Percentiles rank a stretch among this genome's conserved stretches.
Evolutionary conservation across 2,797 vertebrate species (phyloP).

Genomic region (Clarias pachynema): DNA sequence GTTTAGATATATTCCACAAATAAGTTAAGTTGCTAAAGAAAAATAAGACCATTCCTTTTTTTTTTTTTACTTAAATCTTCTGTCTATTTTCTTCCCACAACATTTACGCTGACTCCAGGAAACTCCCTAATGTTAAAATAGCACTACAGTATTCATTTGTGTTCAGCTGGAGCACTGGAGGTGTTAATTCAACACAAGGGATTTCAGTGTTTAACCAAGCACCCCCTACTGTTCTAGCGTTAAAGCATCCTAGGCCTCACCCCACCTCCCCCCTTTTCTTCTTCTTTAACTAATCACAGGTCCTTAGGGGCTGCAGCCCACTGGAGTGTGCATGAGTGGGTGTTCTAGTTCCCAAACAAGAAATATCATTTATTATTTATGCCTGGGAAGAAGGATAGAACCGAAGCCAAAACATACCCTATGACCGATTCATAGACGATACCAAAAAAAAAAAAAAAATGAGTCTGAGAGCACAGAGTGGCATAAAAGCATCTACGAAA

Average conservation of each 20-base stretch:
- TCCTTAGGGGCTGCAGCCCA: slow-evolving; percentile 60
- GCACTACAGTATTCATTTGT: slow-evolving; percentile 12
- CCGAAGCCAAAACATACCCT: not conserved
- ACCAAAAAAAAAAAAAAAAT: not conserved
- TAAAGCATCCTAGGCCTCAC: slow-evolving; percentile 7
- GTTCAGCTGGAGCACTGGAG: not conserved
- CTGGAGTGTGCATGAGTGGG: slow-evolving; percentile 41
- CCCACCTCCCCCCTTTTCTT: slow-evolving; percentile 26
- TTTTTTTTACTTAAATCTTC: not conserved
- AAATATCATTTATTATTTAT: slow-evolving; percentile 39
- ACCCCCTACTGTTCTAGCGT: slow-evolving; percentile 48
- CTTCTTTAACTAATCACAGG: slow-evolving; percentile 67
- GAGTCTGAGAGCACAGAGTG: not conserved
- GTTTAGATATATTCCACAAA: not conserved
- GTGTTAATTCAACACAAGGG: slow-evolving; percentile 22
- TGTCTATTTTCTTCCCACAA: not conserved
- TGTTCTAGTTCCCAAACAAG: slow-evolving; percentile 15
- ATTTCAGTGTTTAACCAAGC: slow-evolving; percentile 38
- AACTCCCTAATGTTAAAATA: slow-evolving; percentile 2
- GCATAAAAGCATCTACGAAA: not conserved
- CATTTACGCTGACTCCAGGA: not conserved
- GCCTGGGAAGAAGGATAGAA: slow-evolving; percentile 41
- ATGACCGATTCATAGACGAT: not conserved
- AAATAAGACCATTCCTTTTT: not conserved
- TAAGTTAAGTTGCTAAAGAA: not conserved